Conservation (phyloP, 2,113 vertebrate species). For the Atherinomorus stipes region DNA sequence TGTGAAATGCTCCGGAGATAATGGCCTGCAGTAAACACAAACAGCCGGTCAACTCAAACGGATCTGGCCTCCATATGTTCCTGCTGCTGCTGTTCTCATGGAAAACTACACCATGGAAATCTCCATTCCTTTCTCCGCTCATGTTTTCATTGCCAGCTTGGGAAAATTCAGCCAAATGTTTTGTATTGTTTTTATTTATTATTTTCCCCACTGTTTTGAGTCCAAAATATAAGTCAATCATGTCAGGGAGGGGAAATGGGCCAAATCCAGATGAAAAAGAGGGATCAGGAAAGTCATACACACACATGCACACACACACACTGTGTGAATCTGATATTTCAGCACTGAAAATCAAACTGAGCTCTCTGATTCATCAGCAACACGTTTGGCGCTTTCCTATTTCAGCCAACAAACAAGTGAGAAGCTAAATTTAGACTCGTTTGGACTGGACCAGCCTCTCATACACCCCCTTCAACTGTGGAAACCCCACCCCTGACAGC, state of each 20-base stretch:
- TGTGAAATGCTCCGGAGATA: constrained; percentile 28
- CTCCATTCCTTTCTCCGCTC: constrained; percentile 31
- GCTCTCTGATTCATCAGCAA: neutral
- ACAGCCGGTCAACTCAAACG: neutral
- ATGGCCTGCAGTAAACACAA: constrained; percentile 50
- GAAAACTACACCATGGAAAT: constrained; percentile 40
- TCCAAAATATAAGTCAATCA: neutral
- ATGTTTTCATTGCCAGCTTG: constrained; percentile 8
- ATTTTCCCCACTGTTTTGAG: neutral
- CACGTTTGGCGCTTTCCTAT: neutral
- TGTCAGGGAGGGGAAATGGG: neutral
- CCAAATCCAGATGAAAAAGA: too few relatives aligned
- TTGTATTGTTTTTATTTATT: neutral
- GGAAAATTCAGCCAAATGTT: neutral
- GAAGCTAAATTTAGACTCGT: constrained; percentile 62
- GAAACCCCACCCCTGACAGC: neutral
- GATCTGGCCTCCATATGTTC: constrained; percentile 55
- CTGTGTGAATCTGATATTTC: too few relatives aligned
- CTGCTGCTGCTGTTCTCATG: constrained; percentile 26
- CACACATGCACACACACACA: too few relatives aligned
- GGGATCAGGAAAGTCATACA: too few relatives aligned
- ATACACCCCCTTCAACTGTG: constrained; percentile 34
- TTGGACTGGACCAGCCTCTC: constrained; percentile 37
- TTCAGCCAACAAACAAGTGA: constrained; percentile 37
- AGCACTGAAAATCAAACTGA: neutral